phyloP scores from a whole-genome alignment of 1,140 invertebrate species.

The Trachelipus rathkii region DNA sequence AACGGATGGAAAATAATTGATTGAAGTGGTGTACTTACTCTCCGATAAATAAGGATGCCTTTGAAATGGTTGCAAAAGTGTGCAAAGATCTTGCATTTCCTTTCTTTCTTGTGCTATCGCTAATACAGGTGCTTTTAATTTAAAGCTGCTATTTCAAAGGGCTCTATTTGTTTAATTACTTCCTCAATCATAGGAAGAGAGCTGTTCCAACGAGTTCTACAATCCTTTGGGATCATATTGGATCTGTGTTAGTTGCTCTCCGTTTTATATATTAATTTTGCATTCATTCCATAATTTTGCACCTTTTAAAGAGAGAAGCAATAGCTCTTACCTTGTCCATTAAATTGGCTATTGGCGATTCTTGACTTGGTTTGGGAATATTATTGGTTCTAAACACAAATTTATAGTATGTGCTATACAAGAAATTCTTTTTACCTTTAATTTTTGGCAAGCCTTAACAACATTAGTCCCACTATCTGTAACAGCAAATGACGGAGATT shows the following conservation, averaged over 20 bases:
- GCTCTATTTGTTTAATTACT: background rate
- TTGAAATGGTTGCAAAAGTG: background rate
- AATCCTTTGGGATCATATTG: background rate
- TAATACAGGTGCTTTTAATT: background rate
- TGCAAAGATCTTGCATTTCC: background rate
- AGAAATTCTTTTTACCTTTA: background rate
- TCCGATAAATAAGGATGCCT: background rate
- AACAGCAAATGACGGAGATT: background rate
- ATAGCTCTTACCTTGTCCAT: background rate
- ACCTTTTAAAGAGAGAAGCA: background rate
- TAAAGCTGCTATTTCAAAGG: background rate
- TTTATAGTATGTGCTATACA: constrained; percentile 1
- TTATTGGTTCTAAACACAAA: background rate
- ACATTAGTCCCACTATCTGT: background rate
- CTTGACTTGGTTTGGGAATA: background rate
- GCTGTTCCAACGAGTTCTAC: background rate
- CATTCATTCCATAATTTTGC: background rate
- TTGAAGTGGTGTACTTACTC: background rate
- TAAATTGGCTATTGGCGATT: background rate
- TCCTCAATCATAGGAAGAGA: background rate
- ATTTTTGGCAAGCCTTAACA: background rate
- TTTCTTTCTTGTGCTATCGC: background rate
- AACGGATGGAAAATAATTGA: background rate
- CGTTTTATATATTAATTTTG: background rate
- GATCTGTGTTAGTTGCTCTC: background rate